Percentiles rank a stretch among this genome's conserved stretches.
Evolutionary conservation across 2,113 vertebrate genomes (phyloP).

Genomic region (Calypte anna): DNA sequence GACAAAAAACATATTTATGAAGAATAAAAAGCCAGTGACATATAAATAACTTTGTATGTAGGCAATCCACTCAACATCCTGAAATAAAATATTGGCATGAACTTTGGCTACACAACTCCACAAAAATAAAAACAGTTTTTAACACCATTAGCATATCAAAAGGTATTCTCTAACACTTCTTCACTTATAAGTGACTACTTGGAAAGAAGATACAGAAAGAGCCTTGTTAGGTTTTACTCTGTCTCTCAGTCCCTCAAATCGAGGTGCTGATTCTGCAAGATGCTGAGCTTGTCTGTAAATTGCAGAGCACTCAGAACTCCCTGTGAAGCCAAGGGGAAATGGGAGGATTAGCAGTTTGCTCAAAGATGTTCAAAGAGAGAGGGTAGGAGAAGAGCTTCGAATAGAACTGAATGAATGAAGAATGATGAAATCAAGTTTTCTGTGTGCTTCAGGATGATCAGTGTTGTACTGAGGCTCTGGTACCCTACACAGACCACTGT

Average conservation of each 20-base stretch:
- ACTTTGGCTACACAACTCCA: not conserved
- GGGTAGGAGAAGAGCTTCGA: not conserved
- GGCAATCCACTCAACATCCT: slow-evolving; percentile 35
- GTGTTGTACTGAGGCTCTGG: not conserved
- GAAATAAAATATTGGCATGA: slow-evolving; percentile 26
- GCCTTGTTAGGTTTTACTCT: not conserved
- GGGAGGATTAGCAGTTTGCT: not conserved
- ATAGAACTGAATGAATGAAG: not conserved
- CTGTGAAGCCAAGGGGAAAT: not conserved
- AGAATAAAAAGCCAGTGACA: slow-evolving; percentile 23
- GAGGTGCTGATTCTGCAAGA: not conserved
- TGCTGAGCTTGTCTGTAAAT: not conserved
- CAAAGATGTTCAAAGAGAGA: not conserved
- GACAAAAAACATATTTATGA: slow-evolving; percentile 57
- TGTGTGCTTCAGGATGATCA: not conserved
- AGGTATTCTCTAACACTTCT: not conserved
- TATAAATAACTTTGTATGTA: not conserved
- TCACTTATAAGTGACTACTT: not conserved
- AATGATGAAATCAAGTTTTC: not conserved
- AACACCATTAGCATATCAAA: not conserved
- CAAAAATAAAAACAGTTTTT: not conserved
- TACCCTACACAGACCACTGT: rapidly evolving
- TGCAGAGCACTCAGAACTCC: not conserved
- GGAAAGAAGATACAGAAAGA: not conserved
- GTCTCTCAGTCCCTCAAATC: not conserved